Evolutionary conservation across 2,888 invertebrate genomes (phyloP), one percentile per base, ranked within the genome.

Genomic region (Pogonocherus hispidulus): DNA sequence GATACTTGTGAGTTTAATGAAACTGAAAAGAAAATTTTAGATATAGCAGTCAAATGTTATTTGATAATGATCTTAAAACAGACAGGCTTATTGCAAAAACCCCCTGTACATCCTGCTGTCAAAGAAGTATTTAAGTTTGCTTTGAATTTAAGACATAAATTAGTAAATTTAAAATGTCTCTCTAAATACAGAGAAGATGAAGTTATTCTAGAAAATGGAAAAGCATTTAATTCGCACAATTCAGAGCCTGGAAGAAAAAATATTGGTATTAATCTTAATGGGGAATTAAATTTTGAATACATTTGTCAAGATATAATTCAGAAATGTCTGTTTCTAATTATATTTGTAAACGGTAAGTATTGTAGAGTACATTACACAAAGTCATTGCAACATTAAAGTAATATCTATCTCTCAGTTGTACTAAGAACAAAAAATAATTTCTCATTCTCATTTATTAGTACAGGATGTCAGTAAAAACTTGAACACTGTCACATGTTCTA

Each of bases 1-100:
- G 85, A 87, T 80, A 86, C 87, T 60, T 88, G 88, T 86, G 88
- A 88, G 71, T 86, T 87, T 1, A 85, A 86, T 76, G 87, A 87
- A 65, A 79, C 86, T 5, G 81, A 82, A 37, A 84, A 84, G 62
- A 85, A 86, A 63, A 77, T 87, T 32, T 78, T 89, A 32, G 88
- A 88, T 67, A 81, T 83, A 3, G 85, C 87, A 4, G 85, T 87
- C 0, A 81, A 87, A 55, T 86, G 88, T 71, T 84, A 87, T 67
- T 78, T 90, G 41, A 85, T 88, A 20, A 86, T 87, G 1, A 79
- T 89, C 3, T 78, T 90, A 18, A 88, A 88, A 76, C 88, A 89
- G 68, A 86, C 87, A n/a, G 87, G 88, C 1, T 79, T 88, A 47
- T 76, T 86, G n/a, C 77, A 82, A 18, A 81, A 84, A 67, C 79